Base-by-base conservation (phyloP, 2,113 vertebrate species). In the Hippopotamus amphibius region DNA sequence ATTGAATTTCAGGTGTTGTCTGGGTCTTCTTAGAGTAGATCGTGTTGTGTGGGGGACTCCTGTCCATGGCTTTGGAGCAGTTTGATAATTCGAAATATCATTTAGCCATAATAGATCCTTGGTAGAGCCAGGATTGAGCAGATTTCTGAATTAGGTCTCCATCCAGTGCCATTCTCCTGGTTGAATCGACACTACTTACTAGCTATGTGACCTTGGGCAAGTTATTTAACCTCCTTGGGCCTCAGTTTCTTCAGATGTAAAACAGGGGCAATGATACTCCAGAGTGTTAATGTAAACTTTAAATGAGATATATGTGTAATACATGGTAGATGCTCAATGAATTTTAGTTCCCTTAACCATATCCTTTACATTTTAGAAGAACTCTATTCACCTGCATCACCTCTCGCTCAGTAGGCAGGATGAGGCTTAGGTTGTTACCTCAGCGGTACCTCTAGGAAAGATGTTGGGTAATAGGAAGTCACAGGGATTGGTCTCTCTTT, bases 61-160 rank as follows among this genome's bases (percentile, higher is more conserved):
- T 88, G 26, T 26, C 17, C 19, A 53, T 72, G 17, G 57, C 5
- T 87, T 77, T 61, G 33, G 53, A 97, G 26, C 76, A 95, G 24
- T 88, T 50, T 46, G 59, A 83, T 74, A 59, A 92, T 72, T 77
- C 79, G n/a, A 89, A 87, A 93, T 43, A 37, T 96, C 61, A 61
- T 26, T 79, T 84, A 88, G n/a, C 41, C 59, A 46, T 68, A 33
- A 46, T 4, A 83, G 77, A 68, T 13, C 5, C 7, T 63, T 79
- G 14, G n/a, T 59, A 24, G 24, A 92, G 28, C 22, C 57, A 74
- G 87, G 19, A 68, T 17, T n/a, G 72, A 84, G 81, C 72, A 81
- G 41, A 74, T 92, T 81, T 89, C 87, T 69, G 53, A 89, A 63
- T 43, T 68, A 69, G 53, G 24, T 50, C 68, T 90, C 33, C 28